Percentiles rank a stretch among this genome's conserved stretches.
Conservation (phyloP, 2,797 vertebrate species). For the Sebastes minor region DNA sequence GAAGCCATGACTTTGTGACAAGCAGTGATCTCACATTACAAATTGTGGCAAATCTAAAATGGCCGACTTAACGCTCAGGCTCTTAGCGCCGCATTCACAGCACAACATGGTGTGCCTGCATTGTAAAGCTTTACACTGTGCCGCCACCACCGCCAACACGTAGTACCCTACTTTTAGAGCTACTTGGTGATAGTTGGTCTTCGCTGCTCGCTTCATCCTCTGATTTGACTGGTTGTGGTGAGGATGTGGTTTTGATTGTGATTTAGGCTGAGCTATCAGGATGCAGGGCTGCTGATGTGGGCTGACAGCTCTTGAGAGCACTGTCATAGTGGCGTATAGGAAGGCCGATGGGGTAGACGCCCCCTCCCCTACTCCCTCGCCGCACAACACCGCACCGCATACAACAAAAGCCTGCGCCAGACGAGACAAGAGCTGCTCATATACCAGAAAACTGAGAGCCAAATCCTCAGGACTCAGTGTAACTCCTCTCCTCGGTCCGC, state of each 20-base stretch:
- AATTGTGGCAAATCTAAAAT: constrained; percentile 83
- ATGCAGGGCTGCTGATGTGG: constrained; percentile 79
- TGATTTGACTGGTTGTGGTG: constrained; percentile 25
- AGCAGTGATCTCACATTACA: constrained; percentile 76
- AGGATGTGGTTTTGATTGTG: constrained; percentile 78
- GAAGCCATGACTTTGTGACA: constrained; percentile 79
- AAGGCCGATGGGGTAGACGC: constrained; percentile 47
- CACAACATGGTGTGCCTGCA: constrained; percentile 73
- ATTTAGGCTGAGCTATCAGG: constrained; percentile 82
- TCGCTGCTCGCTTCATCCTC: not conserved
- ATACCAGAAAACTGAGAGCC: constrained; percentile 55
- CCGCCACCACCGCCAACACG: not conserved
- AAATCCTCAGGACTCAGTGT: constrained; percentile 24
- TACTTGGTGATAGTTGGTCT: constrained; percentile 35
- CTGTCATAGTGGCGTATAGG: constrained; percentile 79
- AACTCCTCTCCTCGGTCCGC: constrained; percentile 20
- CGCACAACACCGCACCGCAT: constrained; percentile 11
- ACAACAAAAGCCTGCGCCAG: constrained; percentile 73
- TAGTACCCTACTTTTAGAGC: constrained; percentile 19
- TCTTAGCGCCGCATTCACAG: constrained; percentile 44
- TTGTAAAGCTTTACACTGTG: constrained; percentile 26
- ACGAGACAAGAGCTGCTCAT: constrained; percentile 71
- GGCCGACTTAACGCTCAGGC: constrained; percentile 72
- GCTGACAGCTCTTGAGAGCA: constrained; percentile 87
- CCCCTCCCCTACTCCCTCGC: constrained; percentile 45